Evolutionary conservation across 2,888 invertebrate species (phyloP), one percentile per base, ranked within the genome.

Genomic region (Athrips mouffetella): DNA sequence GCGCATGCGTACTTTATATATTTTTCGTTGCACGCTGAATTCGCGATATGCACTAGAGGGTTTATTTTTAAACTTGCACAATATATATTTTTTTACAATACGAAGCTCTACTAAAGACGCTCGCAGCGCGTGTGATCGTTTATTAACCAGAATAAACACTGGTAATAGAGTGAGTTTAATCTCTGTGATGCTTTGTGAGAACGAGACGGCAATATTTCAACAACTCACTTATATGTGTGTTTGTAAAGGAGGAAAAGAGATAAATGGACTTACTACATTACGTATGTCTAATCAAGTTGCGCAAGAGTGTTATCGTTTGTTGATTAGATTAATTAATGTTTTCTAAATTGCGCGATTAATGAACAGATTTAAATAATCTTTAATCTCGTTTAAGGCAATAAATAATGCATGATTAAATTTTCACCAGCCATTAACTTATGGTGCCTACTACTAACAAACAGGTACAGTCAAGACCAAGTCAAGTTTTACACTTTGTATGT

Each of bases 101-200:
- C n/a, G n/a, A n/a, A n/a, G n/a, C n/a, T 39, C 39, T 37, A 37
- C 21, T 6, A 1, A 5, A 7, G n/a, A 40, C 21, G 7, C 7
- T 13, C 15, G 40, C 11, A 13, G 5, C 13, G 27, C 45, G 40
- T 45, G 25, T 31, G 27, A n/a, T 11, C 21, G 20, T 21, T 21
- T 15, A 13, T 6, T 18, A 15, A 25, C 40, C 29, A 46, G 47
- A 50, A 50, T 50, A 50, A 50, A 42, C 45, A 41, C 13, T 25
- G 15, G 31, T 18, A 20, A 37, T 21, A 37, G 6, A 21, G n/a
- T 37, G 21, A 21, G 37, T 11, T 37, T n/a, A 37, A 7, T 25
- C 27, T 46, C 11, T 35, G 20, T 15, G 8, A 35, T 18, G 15
- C 39, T 27, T 46, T 46, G 27, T 46, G 16, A 11, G 20, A 46